phyloP scores from a whole-genome alignment of 2,797 vertebrate species.

The Hippoglossus hippoglossus region DNA sequence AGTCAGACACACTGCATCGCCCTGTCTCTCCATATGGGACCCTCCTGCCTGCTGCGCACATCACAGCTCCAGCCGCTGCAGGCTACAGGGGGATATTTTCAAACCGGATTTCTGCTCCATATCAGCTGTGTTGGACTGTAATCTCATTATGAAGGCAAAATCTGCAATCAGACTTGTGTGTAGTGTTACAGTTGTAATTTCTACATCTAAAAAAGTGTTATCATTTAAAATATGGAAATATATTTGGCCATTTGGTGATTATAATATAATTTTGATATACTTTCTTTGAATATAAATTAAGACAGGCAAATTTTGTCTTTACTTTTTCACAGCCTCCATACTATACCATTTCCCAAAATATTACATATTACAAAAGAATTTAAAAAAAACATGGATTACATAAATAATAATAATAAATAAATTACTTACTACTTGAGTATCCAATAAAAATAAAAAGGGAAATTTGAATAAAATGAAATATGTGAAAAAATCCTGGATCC shows the following conservation, averaged over 20 bases:
- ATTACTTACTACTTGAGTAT: neutral
- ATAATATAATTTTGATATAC: neutral
- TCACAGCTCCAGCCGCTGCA: slow-evolving; percentile 48
- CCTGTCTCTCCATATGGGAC: slow-evolving; percentile 78
- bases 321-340: neutral
- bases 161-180: neutral
- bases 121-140: slow-evolving; percentile 17
- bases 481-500: neutral
- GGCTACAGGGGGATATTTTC: slow-evolving; percentile 49
- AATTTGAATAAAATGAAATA: no score
- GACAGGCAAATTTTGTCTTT: neutral
- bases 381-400: neutral
- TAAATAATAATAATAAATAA: neutral
- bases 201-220: no score
- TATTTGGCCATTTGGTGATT: neutral
- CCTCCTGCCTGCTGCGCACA: slow-evolving; percentile 56
- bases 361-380: neutral
- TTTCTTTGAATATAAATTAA: neutral
- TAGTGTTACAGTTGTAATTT: neutral
- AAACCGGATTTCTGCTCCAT: slow-evolving; percentile 35
- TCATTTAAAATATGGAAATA: neutral
- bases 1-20: slow-evolving; percentile 70
- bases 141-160: slow-evolving; percentile 17
- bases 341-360: neutral
- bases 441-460: no score